These are phyloP conservation scores for Gymnocheta viridis DNA, from an alignment of 2,888 invertebrate species.

Conservation along the genomic window DNA sequence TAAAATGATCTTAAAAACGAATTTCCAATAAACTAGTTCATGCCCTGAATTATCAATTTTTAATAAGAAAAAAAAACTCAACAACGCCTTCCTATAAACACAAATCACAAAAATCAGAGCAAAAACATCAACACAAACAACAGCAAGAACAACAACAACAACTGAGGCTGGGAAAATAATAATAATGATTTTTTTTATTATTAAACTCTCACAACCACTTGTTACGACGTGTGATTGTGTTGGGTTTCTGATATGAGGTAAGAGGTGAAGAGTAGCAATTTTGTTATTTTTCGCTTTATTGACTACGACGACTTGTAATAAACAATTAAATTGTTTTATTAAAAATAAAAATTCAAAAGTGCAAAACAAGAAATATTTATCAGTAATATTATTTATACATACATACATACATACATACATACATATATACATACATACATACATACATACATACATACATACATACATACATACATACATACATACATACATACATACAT, in stretches of 20 bases:
- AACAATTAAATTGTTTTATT: constrained; percentile 56
- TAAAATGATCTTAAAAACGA: constrained; percentile 31
- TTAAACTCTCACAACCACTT: constrained; percentile 4
- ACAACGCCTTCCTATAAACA: constrained; percentile 45
- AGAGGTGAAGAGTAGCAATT: not conserved
- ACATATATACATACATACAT: no score
- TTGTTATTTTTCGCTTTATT: constrained; percentile 47
- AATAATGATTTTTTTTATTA: constrained; percentile 28
- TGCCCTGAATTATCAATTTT: constrained; percentile 37
- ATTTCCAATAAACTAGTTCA: constrained; percentile 49
- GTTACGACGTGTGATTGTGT: not conserved
- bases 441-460: no score
- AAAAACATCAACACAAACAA: constrained; percentile 43
- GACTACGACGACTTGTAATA: constrained; percentile 45
- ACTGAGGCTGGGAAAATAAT: constrained; percentile 55
- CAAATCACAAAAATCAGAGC: constrained; percentile 37
- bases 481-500: no score
- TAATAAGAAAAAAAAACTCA: constrained; percentile 5
- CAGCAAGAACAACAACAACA: constrained; percentile 31
- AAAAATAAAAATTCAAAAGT: not conserved
- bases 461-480: no score
- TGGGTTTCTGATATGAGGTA: not conserved
- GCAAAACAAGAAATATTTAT: constrained; percentile 30
- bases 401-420: not conserved
- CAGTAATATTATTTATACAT: constrained; percentile 10